phyloP scores from a whole-genome alignment of 1,140 invertebrate genomes.

The Leptinotarsa texana region DNA sequence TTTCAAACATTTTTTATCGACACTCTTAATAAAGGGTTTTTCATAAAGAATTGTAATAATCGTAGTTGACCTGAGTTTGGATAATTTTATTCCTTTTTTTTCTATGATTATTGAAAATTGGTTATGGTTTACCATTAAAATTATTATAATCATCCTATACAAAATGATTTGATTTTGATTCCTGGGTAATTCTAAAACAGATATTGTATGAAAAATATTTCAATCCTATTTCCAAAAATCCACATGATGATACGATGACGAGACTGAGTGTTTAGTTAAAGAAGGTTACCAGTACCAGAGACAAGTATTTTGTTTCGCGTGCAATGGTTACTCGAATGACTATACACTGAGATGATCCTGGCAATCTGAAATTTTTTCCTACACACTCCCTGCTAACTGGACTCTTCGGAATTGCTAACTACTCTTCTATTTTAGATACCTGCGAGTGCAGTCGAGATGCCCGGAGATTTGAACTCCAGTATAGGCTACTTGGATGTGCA shows the following conservation, averaged over 20 bases:
- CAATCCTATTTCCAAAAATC: no score
- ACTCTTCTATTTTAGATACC: slow-evolving; percentile 73
- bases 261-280: slow-evolving; percentile 31
- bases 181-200: no score
- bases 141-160: no score
- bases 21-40: no score
- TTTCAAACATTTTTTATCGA: no score
- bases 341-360: slow-evolving; percentile 17
- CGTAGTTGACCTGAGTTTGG: no score
- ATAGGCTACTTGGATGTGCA: slow-evolving; percentile 88
- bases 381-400: background rate
- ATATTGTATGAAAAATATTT: no score
- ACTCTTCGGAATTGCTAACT: background rate
- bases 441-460: slow-evolving; percentile 93
- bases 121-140: no score
- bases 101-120: no score
- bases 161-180: no score
- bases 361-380: slow-evolving; percentile 26
- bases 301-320: slow-evolving; percentile 28
- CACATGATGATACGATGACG: slow-evolving; percentile 33
- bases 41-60: no score
- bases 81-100: no score
- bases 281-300: background rate
- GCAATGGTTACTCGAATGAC: slow-evolving; percentile 11
- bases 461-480: slow-evolving; percentile 74